These are phyloP conservation scores for Heliothis virescens DNA, from an alignment of 1,140 invertebrate genomes.

Conservation along the genomic window DNA sequence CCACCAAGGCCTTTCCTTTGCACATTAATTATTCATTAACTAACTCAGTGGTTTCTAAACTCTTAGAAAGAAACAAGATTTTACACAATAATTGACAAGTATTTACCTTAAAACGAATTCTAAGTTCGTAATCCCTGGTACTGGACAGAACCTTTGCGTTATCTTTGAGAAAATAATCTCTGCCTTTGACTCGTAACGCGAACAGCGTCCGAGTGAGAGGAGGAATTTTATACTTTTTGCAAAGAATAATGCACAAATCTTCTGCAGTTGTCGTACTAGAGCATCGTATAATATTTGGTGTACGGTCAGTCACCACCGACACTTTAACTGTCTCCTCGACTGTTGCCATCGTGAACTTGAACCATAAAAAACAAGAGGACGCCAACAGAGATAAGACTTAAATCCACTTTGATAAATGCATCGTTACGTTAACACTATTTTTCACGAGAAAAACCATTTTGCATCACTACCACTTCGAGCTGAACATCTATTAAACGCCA, in stretches of 20 bases:
- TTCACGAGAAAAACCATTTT: conserved; percentile 64
- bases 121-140: conserved; percentile 89
- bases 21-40: conserved; percentile 27
- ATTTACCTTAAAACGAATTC: conserved; percentile 91
- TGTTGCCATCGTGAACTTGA: conserved; percentile 76
- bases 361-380: conserved; percentile 77
- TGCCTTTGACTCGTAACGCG: conserved; percentile 88
- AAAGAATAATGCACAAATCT: conserved; percentile 90
- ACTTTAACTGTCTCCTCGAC: conserved; percentile 76
- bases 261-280: conserved; percentile 85
- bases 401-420: conserved; percentile 61
- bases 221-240: conserved; percentile 90
- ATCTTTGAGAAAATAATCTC: conserved; percentile 89
- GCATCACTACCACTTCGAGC: conserved; percentile 47
- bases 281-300: conserved; percentile 73
- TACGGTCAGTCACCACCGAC: conserved; percentile 73
- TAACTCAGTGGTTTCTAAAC: conserved; percentile 7
- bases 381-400: conserved; percentile 70
- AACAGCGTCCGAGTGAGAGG: conserved; percentile 93
- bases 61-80: not conserved
- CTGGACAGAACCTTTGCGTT: conserved; percentile 85
- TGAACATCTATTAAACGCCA: conserved; percentile 4
- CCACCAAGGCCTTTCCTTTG: not conserved
- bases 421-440: conserved; percentile 55
- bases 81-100: not conserved